Percentiles rank a stretch among this genome's conserved stretches.
These are phyloP conservation scores for Bubo bubo DNA, from an alignment of 2,113 vertebrate genomes.

Conservation along the genomic window DNA sequence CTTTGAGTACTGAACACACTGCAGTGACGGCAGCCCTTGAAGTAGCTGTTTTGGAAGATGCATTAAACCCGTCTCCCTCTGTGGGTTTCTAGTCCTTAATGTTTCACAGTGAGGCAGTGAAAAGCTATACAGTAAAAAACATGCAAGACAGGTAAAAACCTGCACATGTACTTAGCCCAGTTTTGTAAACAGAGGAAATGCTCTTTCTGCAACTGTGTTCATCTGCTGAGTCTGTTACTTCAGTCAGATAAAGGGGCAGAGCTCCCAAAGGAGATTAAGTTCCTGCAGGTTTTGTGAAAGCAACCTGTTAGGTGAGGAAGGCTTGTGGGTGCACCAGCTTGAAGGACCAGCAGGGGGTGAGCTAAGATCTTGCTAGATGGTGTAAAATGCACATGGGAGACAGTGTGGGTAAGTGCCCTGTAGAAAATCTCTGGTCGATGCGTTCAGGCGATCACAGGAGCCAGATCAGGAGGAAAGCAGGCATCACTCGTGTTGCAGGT, in stretches of 20 bases:
- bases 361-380: not conserved
- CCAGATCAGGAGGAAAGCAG: not conserved
- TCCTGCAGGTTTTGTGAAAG: not conserved
- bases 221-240: not conserved
- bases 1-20: not conserved
- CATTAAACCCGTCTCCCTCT: not conserved
- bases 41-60: not conserved
- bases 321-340: not conserved
- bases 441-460: not conserved
- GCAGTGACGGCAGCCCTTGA: not conserved
- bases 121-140: not conserved
- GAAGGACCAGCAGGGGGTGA: not conserved
- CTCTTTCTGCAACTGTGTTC: not conserved
- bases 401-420: not conserved
- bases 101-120: not conserved
- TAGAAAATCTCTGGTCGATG: not conserved
- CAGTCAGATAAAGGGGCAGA: not conserved
- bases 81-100: not conserved
- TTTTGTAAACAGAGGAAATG: not conserved
- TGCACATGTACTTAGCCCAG: not conserved
- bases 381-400: not conserved
- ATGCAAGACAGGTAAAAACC: not conserved
- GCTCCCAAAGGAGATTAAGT: not conserved
- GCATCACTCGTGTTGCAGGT: not conserved
- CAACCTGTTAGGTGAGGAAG: not conserved